phyloP scores from a whole-genome alignment of 1,140 invertebrate genomes.

The Heliothis virescens region DNA sequence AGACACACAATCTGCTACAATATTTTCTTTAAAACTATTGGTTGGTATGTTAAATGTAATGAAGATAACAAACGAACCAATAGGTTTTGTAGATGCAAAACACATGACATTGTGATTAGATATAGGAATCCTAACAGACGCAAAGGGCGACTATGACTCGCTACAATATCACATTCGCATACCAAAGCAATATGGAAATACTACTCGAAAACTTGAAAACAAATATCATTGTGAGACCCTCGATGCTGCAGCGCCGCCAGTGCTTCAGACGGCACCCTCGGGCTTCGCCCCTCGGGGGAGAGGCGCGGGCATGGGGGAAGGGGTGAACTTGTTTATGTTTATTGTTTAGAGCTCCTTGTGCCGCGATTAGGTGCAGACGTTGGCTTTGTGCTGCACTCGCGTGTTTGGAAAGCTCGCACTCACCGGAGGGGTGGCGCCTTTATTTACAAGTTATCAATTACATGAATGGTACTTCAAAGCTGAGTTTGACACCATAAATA shows the following conservation, averaged over 20 bases:
- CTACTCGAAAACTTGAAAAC: slow-evolving; percentile 17
- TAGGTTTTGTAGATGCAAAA: not conserved
- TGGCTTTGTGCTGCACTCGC: not conserved
- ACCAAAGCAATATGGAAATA: slow-evolving; percentile 24
- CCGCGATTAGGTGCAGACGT: slow-evolving; percentile 25
- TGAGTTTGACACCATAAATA: too few relatives aligned
- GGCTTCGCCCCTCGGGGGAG: slow-evolving; percentile 4
- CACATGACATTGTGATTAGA: not conserved
- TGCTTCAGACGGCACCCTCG: not conserved
- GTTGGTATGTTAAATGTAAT: too few relatives aligned
- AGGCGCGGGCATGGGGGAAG: not conserved
- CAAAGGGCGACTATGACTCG: not conserved
- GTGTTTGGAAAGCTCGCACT: not conserved
- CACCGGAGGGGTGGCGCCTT: not conserved
- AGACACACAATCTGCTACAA: too few relatives aligned
- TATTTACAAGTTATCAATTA: not conserved
- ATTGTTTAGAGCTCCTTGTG: slow-evolving; percentile 37
- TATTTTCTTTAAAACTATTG: too few relatives aligned
- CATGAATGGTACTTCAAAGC: too few relatives aligned
- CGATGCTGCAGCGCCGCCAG: slow-evolving; percentile 19
- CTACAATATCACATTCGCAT: not conserved
- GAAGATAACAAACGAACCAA: too few relatives aligned
- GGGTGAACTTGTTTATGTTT: slow-evolving; percentile 36
- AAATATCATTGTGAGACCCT: slow-evolving; percentile 9
- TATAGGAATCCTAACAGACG: not conserved